Evolutionary conservation across 2,888 invertebrate species (phyloP), one percentile per base, ranked within the genome.

Genomic region (Sphinx pinastri): DNA sequence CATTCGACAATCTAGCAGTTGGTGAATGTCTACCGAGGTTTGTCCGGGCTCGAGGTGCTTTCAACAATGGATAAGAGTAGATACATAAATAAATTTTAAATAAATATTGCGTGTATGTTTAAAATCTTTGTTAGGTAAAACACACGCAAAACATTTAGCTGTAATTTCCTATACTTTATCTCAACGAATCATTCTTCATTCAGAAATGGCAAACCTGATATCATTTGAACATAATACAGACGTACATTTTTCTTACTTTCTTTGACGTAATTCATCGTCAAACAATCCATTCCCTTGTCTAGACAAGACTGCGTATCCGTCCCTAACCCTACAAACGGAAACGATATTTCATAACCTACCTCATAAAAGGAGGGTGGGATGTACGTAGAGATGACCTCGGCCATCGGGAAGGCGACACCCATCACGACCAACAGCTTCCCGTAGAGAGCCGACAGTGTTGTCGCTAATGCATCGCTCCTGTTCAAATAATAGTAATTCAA

Each of bases 381-480:
- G 92, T 98, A 98, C 31, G 98, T 97, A 60, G 98, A 98, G 86
- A 98, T 98, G 79, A 98, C 98, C 95, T 99, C 98, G 74, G 99
- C 98, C 96, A 99, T 97, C 68, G 99, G 99, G 91, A 99, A 98
- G 16, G 98, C 98, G 75, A 98, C 96, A 1, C 99, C 99, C 97
- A 98, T 98, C 66, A 99, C 98, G 58, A 99, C 98, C 80, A 99
- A 92, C 68, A 99, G 95, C 91, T 99, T 98, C 66, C 98, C 98
- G 88, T 99, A 99, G 47, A 99, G 95, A 0, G 98, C 98, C 74
- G 99, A 99, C 76, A 99, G 95, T 19, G 98, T 97, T 52, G 98
- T 97, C 72, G 98, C 97, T 84, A 98, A 92, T 76, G 98, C 98
- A 90, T 98, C 98, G 73, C 95, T 91, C 79, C 98, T 98, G 91